Evolutionary conservation across 2,888 invertebrate genomes (phyloP), one percentile per base, ranked within the genome.

Genomic region (Cacoxenus indagator): DNA sequence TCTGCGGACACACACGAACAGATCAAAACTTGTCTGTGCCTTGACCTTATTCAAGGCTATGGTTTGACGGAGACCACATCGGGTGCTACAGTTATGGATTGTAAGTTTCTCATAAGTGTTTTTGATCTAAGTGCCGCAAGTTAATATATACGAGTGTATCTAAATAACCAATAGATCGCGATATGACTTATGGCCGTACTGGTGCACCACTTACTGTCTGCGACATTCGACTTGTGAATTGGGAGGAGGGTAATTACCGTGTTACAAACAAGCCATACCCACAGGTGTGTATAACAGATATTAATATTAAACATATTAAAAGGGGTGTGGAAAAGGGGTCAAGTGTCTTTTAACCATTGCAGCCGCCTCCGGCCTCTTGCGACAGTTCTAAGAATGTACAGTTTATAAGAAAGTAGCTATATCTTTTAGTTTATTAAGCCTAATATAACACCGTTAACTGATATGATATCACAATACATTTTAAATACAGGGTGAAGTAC

Each of bases 1-100:
- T 95, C 97, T 5, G 94, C 96, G 0, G 98, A 98, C 87, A 98
- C 98, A 11, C 98, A 99, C 88, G 92, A 95, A 85, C 97, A 98
- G 90, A 94, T 96, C 81, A 93, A 95, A 87, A 92, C 95, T 71
- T 97, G 97, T 86, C 91, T 99, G 74, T 97, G 98, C 88, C 93
- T 95, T 72, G 93, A 93, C 72, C 93, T 99, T 54, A 92, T 95
- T 69, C 96, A 96, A 85, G 99, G 98, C 64, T 99, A 99, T 89
- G 99, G 99, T 1, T 92, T 99, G 72, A 99, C 99, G 0, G 99
- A 99, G 91, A 97, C 98, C 17, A 95, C 96, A 76, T 97, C 98
- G 0, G 96, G 96, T 83, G 98, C 97, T 65, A 93, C 94, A 70
- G 94, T 95, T 66, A 94, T 94, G 93, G 93, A 94, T 87, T 88